Evolutionary conservation across 2,797 vertebrate species (phyloP), one percentile per base, ranked within the genome.

Genomic region (Glossophaga mutica): DNA sequence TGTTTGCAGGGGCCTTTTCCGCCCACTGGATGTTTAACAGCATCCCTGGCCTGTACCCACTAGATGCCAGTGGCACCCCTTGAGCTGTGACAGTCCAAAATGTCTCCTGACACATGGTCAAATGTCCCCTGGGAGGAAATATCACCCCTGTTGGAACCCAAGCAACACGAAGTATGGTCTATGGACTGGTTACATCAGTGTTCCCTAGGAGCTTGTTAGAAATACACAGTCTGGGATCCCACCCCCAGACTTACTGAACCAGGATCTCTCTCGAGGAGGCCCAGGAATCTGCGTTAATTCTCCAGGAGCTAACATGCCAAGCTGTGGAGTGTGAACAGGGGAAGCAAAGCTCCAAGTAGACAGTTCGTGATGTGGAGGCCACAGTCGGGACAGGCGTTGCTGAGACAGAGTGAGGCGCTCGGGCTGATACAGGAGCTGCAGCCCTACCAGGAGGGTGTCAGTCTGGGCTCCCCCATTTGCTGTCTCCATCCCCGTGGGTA

Each of bases 371-470:
- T 5, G 0, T 0, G 6, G 16, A 74, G 42, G 34, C 68, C 50
- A 4, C 16, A 0, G 22, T 1, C 16, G 42, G 15, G 12, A 7
- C 5, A 3, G 15, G 15, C n/a, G 0, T 12, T 1, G 1, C 44
- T 1, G 0, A 19, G 73, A 62, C 12, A 15, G 3, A 21, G 19
- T 5, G 8, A 6, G 0, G 9, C 0, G 0, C 21, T 5, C 26
- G 1, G 1, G 7, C 5, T 22, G 46, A 4, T 1, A 0, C 1
- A 34, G 0, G 9, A 29, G 2, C 59, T 9, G 8, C 42, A 29
- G 52, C 44, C 81, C 0, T 0, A 0, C 3, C 22, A 6, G 26
- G 10, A 34, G 37, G 8, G 9, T 29, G 4, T 34, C 55, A 70
- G 3, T 19, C 62, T 11, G 2, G 18, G 11, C 22, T 84, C 50